phyloP scores from a whole-genome alignment of 2,113 vertebrate genomes.

The Larimichthys polyactis region DNA sequence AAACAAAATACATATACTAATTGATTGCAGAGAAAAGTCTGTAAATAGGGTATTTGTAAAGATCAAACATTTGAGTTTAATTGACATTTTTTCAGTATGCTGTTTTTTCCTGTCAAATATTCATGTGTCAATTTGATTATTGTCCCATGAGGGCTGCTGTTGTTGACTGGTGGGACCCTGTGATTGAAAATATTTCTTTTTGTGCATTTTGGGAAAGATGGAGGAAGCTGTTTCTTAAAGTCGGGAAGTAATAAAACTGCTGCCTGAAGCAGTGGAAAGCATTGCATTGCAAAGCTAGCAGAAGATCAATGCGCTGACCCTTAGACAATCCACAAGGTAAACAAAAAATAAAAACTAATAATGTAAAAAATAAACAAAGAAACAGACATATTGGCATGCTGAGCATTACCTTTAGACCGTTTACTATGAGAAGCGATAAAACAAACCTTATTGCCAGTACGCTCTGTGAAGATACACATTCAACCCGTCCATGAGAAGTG shows the following conservation, averaged over 20 bases:
- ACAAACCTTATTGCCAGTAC: background rate
- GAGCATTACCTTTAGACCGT: too few relatives aligned
- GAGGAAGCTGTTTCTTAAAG: background rate
- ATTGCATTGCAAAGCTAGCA: background rate
- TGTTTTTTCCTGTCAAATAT: background rate
- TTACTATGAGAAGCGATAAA: background rate
- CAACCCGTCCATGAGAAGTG: background rate
- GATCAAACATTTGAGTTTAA: background rate
- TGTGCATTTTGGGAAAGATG: conserved; percentile 3
- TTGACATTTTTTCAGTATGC: background rate
- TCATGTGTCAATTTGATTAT: background rate
- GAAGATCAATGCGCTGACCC: background rate
- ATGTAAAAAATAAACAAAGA: background rate
- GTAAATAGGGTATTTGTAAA: too few relatives aligned
- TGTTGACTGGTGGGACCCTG: background rate
- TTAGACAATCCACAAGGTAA: background rate
- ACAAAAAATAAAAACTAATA: background rate
- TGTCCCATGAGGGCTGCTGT: background rate
- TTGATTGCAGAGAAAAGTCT: background rate
- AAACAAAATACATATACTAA: background rate
- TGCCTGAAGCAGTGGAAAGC: conserved; percentile 6
- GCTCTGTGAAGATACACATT: background rate
- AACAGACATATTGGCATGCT: background rate
- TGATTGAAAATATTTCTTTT: background rate
- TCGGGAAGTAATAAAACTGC: background rate